A percentile compares a stretch with the other conserved stretches of the same genome.
Evolutionary conservation across 2,888 invertebrate species (phyloP).

Genomic region (Masnerella sp.): DNA sequence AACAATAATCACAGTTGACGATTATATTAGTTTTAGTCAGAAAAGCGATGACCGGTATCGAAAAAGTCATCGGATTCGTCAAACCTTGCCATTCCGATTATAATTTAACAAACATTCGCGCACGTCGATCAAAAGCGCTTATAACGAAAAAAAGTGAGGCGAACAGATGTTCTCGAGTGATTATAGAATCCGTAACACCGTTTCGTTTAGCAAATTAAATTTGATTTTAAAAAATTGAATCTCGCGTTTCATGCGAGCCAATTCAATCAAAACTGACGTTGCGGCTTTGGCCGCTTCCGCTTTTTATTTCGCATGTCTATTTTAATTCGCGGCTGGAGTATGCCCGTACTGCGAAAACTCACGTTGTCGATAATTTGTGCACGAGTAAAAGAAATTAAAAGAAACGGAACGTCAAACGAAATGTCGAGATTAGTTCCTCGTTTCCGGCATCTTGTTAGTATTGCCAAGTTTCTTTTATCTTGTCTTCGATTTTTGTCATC

Average conservation of each 20-base stretch:
- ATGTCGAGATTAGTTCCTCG: too few relatives aligned
- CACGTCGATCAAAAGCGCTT: slow-evolving; percentile 32
- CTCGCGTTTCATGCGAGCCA: slow-evolving; percentile 23
- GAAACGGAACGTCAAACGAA: too few relatives aligned
- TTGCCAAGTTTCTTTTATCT: too few relatives aligned
- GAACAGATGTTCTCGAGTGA: slow-evolving; percentile 35
- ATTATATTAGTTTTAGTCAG: too few relatives aligned
- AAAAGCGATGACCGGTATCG: too few relatives aligned
- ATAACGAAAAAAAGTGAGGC: slow-evolving; percentile 26
- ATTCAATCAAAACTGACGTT: slow-evolving; percentile 50
- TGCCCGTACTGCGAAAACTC: too few relatives aligned
- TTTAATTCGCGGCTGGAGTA: too few relatives aligned
- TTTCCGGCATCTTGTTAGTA: too few relatives aligned
- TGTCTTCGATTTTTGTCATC: too few relatives aligned
- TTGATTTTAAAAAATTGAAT: slow-evolving; percentile 44
- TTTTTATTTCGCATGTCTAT: background rate
- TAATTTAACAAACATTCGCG: slow-evolving; percentile 25
- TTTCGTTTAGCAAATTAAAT: slow-evolving; percentile 48
- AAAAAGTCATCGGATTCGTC: slow-evolving; percentile 7
- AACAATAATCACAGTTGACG: too few relatives aligned
- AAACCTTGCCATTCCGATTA: slow-evolving; percentile 24
- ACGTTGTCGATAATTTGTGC: too few relatives aligned
- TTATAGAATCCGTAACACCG: slow-evolving; percentile 38
- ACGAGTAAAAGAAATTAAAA: too few relatives aligned
- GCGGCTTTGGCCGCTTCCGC: slow-evolving; percentile 19